Percentiles rank a stretch among this genome's conserved stretches.
These are phyloP conservation scores for Thalassaphorura encarpata DNA, from an alignment of 1,140 invertebrate species.

Conservation along the genomic window DNA sequence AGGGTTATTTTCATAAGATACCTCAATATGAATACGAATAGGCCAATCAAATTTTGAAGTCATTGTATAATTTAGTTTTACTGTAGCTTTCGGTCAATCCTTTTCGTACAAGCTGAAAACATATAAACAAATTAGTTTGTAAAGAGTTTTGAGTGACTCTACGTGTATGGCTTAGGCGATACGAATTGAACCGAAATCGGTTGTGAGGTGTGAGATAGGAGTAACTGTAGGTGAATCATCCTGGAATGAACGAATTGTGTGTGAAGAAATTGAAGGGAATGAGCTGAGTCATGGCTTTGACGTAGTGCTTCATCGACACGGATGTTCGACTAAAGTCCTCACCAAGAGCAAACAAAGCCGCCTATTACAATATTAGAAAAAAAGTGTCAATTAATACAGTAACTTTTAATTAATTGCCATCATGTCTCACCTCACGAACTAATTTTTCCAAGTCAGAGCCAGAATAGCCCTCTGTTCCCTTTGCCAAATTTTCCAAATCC, in stretches of 20 bases:
- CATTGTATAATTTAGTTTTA: no score
- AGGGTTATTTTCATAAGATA: no score
- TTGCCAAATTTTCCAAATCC: conserved; percentile 48
- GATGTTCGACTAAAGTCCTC: conserved; percentile 20
- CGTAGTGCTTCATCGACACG: conserved; percentile 18
- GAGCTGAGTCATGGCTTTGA: conserved; percentile 2
- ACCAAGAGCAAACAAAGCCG: conserved; percentile 23
- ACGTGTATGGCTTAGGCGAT: no score
- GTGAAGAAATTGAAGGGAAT: conserved; percentile 13
- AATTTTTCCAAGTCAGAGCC: conserved; percentile 66
- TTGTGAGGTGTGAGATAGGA: no score
- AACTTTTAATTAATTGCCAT: neutral
- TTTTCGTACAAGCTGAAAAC: no score
- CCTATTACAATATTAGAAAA: no score
- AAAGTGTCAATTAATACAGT: neutral
- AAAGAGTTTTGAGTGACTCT: no score
- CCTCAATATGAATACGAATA: no score
- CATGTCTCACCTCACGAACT: conserved; percentile 49
- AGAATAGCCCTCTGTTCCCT: conserved; percentile 54
- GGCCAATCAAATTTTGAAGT: no score
- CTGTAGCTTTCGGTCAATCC: no score
- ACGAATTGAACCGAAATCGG: no score
- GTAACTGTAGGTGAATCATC: conserved; percentile 3
- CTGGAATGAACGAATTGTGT: conserved; percentile 9
- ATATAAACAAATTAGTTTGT: no score